Base-by-base conservation (phyloP, 2,888 invertebrate species). In the Nesidiocoris tenuis region DNA sequence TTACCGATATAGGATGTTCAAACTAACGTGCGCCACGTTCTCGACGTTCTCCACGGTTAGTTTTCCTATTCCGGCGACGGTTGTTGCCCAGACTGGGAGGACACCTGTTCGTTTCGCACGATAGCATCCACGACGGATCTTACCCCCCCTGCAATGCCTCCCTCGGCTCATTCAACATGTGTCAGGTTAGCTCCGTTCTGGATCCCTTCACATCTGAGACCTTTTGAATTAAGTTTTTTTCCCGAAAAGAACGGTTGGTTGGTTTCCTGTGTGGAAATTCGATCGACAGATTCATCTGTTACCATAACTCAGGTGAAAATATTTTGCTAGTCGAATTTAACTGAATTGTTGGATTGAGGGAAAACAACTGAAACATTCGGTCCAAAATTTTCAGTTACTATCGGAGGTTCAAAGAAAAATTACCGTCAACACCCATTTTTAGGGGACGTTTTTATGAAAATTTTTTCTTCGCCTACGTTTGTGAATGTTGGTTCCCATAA, bases 61-160 rank as follows among this genome's bases (percentile, higher is more conserved):
- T 39, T 39, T 39, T 39, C 39, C 39, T 39, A 12, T 39, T 39
- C 39, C 39, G 5, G 39, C 39, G 39, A 39, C 39, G 39, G 39
- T 39, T 39, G 39, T 39, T 39, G 39, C 39, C 39, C 39, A n/a
- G n/a, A n/a, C n/a, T n/a, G n/a, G 67, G 39, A 67, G 55, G 55
- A 54, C 67, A 67, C 67, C 67, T 67, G 67, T 67, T 67, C 67
- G 67, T 67, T 67, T 67, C 67, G 67, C 55, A 56, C 67, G 67
- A 67, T 67, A 67, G 55, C 67, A 56, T 67, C 67, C 67, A 22
- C 56, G 67, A 66, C 17, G 66, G 66, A 67, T 67, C 56, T 67
- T 22, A 22, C 55, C 65, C 56, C 55, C 22, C 39, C 3, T 39
- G 39, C 39, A 12, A 39, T 39, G 39, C 39, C 39, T 7, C 39